These are phyloP conservation scores for Melangyna quadrimaculata DNA, from an alignment of 2,888 invertebrate genomes.

Conservation along the genomic window DNA sequence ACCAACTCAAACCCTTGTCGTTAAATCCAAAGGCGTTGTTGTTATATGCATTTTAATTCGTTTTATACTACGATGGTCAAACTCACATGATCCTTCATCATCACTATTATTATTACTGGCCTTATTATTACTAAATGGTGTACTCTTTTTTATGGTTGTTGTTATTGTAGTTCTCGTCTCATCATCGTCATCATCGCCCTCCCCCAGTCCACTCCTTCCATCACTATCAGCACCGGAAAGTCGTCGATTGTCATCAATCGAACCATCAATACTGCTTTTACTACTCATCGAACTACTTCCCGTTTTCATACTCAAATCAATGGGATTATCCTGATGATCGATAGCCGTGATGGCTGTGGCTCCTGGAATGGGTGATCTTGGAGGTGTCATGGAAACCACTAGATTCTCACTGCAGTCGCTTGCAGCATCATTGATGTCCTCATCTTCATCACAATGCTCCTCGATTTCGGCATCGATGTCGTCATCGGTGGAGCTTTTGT, in stretches of 20 bases:
- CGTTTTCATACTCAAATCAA: slow-evolving; percentile 90
- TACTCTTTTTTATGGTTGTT: slow-evolving; percentile 72
- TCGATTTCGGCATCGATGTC: slow-evolving; percentile 72
- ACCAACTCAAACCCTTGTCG: slow-evolving; percentile 84
- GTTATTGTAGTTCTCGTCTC: slow-evolving; percentile 73
- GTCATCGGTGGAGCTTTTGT: slow-evolving; percentile 76
- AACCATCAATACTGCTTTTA: slow-evolving; percentile 75
- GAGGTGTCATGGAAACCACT: slow-evolving; percentile 84
- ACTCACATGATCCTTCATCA: slow-evolving; percentile 82
- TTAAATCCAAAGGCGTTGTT: slow-evolving; percentile 81
- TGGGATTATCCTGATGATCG: slow-evolving; percentile 90
- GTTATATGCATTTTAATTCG: slow-evolving; percentile 81
- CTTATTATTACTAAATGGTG: slow-evolving; percentile 61
- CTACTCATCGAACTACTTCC: slow-evolving; percentile 81
- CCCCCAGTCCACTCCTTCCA: slow-evolving; percentile 49
- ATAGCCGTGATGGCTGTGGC: neutral
- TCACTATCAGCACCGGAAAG: slow-evolving; percentile 74
- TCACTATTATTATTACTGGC: slow-evolving; percentile 77
- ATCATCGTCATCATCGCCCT: slow-evolving; percentile 73
- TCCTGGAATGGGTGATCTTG: slow-evolving; percentile 81
- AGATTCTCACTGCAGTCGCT: slow-evolving; percentile 81
- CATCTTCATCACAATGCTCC: slow-evolving; percentile 59
- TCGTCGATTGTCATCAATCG: slow-evolving; percentile 71
- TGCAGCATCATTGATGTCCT: slow-evolving; percentile 52
- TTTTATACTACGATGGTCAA: slow-evolving; percentile 81